Evolutionary conservation across 1,140 invertebrate species (phyloP), one percentile per base, ranked within the genome.

Genomic region (Formica exsecta): DNA sequence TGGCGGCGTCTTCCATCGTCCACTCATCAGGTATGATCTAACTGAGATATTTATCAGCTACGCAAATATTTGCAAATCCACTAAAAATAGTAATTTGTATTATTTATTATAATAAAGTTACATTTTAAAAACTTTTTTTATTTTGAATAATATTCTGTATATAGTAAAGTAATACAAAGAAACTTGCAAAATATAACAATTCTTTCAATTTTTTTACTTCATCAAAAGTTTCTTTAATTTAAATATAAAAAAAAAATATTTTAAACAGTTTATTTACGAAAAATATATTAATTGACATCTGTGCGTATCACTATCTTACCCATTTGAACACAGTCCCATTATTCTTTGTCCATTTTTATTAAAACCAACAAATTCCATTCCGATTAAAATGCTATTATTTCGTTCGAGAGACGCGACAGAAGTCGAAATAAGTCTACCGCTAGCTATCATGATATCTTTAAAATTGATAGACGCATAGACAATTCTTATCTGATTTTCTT

Each of bases 1-100:
- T 98, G 0, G 98, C 97, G 2, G 98, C 98, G 64, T 99, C 97
- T 92, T 98, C 97, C 32, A 99, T 94, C 4, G 96, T 96, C 98
- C 98, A 99, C 5, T 96, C 90, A 1, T 98, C 96, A 1, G 98
- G 98, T 41, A 99, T 95, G 8, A 96, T 92, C 98, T 98, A 99
- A 19, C 7, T 65, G 3, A 38, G 0, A 64, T 64, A 36, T 8
- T 64, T 19, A 4, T 64, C 32, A 36, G 32, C 0, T 19, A 64
- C 16, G 16, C 2, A 9, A 38, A 65, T 22, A 9, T 65, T 65
- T 8, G 64, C 3, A 2, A 65, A 38, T 1, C 64, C 64, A 22
- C 64, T 65, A 11, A 65, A 65, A 29, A 61, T 25, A 61, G 9
- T 25, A 3, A 61, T 61, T 22, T 61, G 6, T 22, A 2, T n/a